Conservation (phyloP, 2,113 vertebrate genomes). For the Penelope pileata region DNA sequence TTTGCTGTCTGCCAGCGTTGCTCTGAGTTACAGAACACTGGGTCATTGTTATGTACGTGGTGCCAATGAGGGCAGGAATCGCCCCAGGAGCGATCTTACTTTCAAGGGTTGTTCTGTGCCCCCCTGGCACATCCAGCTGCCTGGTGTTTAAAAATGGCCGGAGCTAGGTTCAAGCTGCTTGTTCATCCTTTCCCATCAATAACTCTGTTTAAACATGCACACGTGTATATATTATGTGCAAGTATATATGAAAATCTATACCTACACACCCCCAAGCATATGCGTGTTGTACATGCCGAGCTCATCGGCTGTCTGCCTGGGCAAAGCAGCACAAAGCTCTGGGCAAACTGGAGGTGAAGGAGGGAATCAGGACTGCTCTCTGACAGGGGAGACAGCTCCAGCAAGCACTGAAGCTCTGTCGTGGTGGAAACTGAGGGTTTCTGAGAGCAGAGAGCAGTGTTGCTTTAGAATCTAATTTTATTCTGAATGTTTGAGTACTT, state of each 20-base stretch:
- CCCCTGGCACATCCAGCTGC: neutral
- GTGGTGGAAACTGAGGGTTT: neutral
- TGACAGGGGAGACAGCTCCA: neutral
- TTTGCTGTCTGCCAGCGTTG: neutral
- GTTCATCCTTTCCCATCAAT: neutral
- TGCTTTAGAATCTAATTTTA: neutral
- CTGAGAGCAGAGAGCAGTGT: neutral
- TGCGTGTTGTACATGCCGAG: fast-evolving
- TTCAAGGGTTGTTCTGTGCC: neutral
- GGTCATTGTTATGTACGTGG: neutral
- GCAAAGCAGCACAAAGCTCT: neutral
- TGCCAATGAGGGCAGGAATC: neutral
- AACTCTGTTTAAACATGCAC: neutral
- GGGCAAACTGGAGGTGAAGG: neutral
- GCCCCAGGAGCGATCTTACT: neutral
- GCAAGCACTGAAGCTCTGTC: neutral
- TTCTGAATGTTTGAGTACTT: neutral
- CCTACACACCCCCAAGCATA: neutral
- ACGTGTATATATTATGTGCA: fast-evolving
- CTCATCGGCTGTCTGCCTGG: neutral
- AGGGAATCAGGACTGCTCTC: neutral
- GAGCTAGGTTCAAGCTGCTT: neutral
- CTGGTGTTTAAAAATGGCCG: neutral
- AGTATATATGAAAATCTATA: no score
- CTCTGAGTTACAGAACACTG: neutral